A percentile compares a stretch with the other conserved stretches of the same genome.
Conservation (phyloP, 2,888 invertebrate species). For the Priocnemis perturbator region DNA sequence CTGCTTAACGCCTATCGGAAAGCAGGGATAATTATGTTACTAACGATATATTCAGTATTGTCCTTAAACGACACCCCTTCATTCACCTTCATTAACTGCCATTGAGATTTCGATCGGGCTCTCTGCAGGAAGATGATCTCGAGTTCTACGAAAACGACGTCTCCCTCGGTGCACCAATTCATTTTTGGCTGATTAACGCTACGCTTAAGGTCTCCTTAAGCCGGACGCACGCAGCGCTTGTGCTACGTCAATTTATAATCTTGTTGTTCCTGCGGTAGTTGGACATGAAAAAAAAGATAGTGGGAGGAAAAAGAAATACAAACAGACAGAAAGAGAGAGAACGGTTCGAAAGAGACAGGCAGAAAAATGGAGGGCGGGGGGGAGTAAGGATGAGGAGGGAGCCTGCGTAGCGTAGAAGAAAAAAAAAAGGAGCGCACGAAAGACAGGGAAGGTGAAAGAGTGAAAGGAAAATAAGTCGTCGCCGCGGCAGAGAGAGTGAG, state of each 20-base stretch:
- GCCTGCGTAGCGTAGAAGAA: constrained; percentile 13
- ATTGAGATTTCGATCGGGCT: too few relatives aligned
- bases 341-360: constrained; percentile 3
- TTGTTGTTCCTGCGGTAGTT: constrained; percentile 34
- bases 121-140: too few relatives aligned
- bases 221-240: constrained; percentile 19
- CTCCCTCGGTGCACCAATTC: constrained; percentile 9
- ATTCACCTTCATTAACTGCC: too few relatives aligned
- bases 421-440: constrained; percentile 5
- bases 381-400: constrained; percentile 5
- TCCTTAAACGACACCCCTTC: too few relatives aligned
- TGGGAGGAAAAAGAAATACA: constrained; percentile 1
- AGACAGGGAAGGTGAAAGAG: constrained; percentile 12
- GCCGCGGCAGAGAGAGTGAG: constrained; percentile 13
- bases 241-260: constrained; percentile 43
- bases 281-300: not conserved
- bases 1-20: too few relatives aligned
- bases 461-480: constrained; percentile 4
- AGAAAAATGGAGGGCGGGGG: too few relatives aligned
- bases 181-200: constrained; percentile 24
- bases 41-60: too few relatives aligned
- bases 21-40: too few relatives aligned
- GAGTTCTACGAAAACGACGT: too few relatives aligned
- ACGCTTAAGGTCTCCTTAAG: constrained; percentile 16
- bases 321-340: constrained; percentile 17